Conservation (phyloP, 2,113 vertebrate genomes). For the Solenodon paradoxus region DNA sequence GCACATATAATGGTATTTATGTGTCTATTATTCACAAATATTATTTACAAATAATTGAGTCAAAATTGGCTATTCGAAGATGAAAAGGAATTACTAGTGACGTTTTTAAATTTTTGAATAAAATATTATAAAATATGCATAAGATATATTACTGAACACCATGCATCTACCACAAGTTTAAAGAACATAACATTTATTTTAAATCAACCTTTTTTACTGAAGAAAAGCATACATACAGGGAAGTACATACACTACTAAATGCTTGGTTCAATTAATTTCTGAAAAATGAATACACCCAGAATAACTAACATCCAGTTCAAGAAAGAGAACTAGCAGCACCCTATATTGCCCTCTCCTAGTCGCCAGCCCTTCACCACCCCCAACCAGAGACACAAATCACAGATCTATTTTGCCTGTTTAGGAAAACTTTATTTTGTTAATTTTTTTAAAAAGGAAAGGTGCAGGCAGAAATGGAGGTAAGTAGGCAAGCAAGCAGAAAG, state of each 20-base stretch:
- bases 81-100: not conserved
- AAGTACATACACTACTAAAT: not conserved
- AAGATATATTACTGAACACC: not conserved
- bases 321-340: not conserved
- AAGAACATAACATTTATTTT: constrained; percentile 26
- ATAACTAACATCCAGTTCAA: not conserved
- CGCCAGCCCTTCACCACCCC: not conserved
- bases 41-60: constrained; percentile 24
- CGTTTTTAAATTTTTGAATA: not conserved
- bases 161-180: not conserved
- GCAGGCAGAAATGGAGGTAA: too few relatives aligned
- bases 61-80: not conserved
- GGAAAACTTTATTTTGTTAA: constrained; percentile 33
- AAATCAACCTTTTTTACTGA: constrained; percentile 41
- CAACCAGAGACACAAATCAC: not conserved
- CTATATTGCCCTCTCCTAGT: not conserved
- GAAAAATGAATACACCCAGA: not conserved
- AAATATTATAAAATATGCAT: not conserved
- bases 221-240: constrained; percentile 13
- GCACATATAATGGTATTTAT: not conserved
- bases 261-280: not conserved
- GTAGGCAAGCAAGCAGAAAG: too few relatives aligned
- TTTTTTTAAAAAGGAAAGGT: too few relatives aligned
- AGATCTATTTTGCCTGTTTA: not conserved
- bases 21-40: constrained; percentile 7